These are phyloP conservation scores for Harpagus bidentatus DNA, from an alignment of 2,113 vertebrate species.

Conservation along the genomic window DNA sequence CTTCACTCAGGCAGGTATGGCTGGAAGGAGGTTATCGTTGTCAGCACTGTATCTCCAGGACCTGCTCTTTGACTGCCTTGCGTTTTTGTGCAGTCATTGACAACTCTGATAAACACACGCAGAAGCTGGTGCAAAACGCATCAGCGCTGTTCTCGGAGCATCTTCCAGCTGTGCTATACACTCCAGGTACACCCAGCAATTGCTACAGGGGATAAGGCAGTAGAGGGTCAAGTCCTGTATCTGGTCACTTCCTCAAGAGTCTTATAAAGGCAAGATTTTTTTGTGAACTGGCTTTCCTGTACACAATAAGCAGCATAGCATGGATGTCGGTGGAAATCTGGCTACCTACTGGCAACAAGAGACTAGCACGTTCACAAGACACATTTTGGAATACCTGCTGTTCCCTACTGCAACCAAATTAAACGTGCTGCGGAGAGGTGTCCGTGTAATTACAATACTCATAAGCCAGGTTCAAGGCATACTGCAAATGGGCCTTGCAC, in stretches of 20 bases:
- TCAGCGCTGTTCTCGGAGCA: accelerated
- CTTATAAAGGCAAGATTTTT: not conserved
- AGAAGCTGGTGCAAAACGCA: not conserved
- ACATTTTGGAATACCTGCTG: not conserved
- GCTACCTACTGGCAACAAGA: not conserved
- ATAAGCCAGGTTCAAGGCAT: not conserved
- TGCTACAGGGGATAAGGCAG: slow-evolving; percentile 22
- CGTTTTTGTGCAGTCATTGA: not conserved
- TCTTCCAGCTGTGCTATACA: not conserved
- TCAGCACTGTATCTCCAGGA: not conserved
- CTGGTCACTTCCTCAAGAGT: not conserved
- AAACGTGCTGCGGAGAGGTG: not conserved
- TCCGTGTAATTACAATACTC: not conserved
- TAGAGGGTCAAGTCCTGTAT: not conserved
- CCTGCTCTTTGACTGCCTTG: not conserved
- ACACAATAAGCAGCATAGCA: not conserved
- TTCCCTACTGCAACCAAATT: slow-evolving; percentile 2
- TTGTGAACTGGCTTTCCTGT: not conserved
- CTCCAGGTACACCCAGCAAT: not conserved
- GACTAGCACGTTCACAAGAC: not conserved
- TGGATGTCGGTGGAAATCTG: not conserved
- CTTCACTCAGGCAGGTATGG: not conserved
- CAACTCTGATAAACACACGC: not conserved
- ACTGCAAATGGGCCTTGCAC: not conserved
- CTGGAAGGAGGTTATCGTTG: not conserved